phyloP scores from a whole-genome alignment of 2,888 invertebrate genomes.

The Congeria kusceri region DNA sequence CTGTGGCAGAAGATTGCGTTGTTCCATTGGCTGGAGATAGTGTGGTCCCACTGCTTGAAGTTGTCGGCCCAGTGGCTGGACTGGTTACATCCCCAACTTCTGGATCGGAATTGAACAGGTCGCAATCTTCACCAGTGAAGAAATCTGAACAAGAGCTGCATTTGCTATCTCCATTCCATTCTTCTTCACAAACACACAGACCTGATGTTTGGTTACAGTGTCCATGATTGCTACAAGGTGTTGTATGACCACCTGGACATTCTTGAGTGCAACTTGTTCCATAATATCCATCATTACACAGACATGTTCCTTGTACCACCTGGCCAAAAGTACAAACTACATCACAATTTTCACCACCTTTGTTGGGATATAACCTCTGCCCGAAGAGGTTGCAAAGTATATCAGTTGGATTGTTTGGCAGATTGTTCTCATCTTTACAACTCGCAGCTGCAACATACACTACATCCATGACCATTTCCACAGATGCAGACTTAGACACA shows the following conservation, averaged over 20 bases:
- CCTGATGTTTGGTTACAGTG: slow-evolving; percentile 65
- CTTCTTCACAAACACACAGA: slow-evolving; percentile 63
- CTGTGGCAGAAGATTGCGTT: too few species aligned
- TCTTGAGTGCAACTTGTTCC: slow-evolving; percentile 58
- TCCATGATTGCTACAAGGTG: slow-evolving; percentile 68
- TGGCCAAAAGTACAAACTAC: slow-evolving; percentile 49
- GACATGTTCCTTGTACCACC: slow-evolving; percentile 29
- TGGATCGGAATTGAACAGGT: slow-evolving; percentile 26
- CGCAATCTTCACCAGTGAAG: slow-evolving; percentile 53
- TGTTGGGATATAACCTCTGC: slow-evolving; percentile 50
- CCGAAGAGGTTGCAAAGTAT: slow-evolving; percentile 63
- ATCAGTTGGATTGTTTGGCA: slow-evolving; percentile 51
- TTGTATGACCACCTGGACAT: slow-evolving; percentile 70
- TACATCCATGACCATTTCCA: background rate
- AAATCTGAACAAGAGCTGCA: slow-evolving; percentile 56
- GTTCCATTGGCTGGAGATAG: too few species aligned
- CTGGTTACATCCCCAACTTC: slow-evolving; percentile 4
- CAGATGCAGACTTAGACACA: too few species aligned
- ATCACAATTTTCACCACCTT: slow-evolving; percentile 61
- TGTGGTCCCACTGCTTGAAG: background rate
- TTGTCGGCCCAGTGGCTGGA: background rate
- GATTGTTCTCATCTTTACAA: slow-evolving; percentile 41
- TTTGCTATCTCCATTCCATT: slow-evolving; percentile 62
- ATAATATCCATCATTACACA: slow-evolving; percentile 57
- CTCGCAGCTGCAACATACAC: slow-evolving; percentile 56